Conservation (phyloP, 2,113 vertebrate species). For the Furnarius figulus region DNA sequence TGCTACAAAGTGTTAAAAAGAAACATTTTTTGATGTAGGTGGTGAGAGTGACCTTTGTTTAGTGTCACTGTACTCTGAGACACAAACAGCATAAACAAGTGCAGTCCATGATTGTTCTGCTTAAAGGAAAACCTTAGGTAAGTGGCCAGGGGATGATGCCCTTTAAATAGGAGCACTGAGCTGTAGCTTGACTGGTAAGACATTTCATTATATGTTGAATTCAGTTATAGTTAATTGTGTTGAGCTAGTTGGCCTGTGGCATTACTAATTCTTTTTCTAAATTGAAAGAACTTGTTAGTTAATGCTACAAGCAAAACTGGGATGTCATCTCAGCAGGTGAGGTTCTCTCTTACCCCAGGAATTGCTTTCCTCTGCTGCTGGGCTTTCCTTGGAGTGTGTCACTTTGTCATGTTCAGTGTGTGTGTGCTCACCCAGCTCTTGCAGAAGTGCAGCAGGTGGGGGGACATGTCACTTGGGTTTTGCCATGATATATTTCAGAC, state of each 20-base stretch:
- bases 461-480: not conserved
- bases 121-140: not conserved
- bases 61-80: not conserved
- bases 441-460: not conserved
- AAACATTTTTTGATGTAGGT: not conserved
- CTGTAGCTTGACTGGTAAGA: not conserved
- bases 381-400: not conserved
- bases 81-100: not conserved
- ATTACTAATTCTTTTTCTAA: too few species aligned
- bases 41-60: not conserved
- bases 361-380: not conserved
- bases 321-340: not conserved
- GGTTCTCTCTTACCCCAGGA: not conserved
- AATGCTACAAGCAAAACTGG: not conserved
- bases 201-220: not conserved
- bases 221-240: not conserved
- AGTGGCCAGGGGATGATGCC: not conserved
- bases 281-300: not conserved
- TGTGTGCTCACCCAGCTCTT: not conserved
- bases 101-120: rapidly evolving
- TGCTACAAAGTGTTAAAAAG: not conserved
- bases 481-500: rapidly evolving
- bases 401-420: rapidly evolving
- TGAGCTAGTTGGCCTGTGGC: not conserved
- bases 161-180: not conserved